Percentiles rank a stretch among this genome's conserved stretches.
phyloP scores from a whole-genome alignment of 2,888 invertebrate genomes.

The Leptinotarsa haldemani region DNA sequence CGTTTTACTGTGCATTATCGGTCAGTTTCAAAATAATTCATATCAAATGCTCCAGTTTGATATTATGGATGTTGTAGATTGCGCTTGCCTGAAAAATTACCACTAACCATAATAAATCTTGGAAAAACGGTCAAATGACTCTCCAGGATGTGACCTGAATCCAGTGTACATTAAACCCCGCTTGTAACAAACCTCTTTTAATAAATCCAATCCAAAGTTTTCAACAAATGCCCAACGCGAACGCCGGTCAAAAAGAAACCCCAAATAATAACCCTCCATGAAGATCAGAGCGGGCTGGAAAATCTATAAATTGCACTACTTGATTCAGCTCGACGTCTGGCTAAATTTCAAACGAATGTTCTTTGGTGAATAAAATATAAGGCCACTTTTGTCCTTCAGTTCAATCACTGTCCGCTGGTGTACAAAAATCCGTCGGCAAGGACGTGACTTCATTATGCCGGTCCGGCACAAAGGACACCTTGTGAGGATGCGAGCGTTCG shows the following conservation, averaged over 20 bases:
- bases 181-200: constrained; percentile 28
- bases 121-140: neutral
- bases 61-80: too few relatives aligned
- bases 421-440: constrained; percentile 49
- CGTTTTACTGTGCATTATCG: too few relatives aligned
- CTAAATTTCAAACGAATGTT: constrained; percentile 60
- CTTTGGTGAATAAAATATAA: constrained; percentile 62
- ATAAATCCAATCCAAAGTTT: neutral
- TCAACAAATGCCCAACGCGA: constrained; percentile 6
- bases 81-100: too few relatives aligned
- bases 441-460: constrained; percentile 54
- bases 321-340: constrained; percentile 56
- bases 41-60: too few relatives aligned
- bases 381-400: constrained; percentile 58
- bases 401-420: constrained; percentile 61
- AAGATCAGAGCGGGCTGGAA: constrained; percentile 30
- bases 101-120: constrained; percentile 3
- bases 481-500: constrained; percentile 41
- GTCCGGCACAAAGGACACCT: constrained; percentile 42
- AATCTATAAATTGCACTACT: constrained; percentile 42
- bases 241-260: neutral
- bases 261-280: constrained; percentile 38
- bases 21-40: too few relatives aligned
- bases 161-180: constrained; percentile 30
- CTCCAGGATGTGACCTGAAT: constrained; percentile 23